Conservation (phyloP, 2,113 vertebrate genomes). For the Tetrao urogallus region DNA sequence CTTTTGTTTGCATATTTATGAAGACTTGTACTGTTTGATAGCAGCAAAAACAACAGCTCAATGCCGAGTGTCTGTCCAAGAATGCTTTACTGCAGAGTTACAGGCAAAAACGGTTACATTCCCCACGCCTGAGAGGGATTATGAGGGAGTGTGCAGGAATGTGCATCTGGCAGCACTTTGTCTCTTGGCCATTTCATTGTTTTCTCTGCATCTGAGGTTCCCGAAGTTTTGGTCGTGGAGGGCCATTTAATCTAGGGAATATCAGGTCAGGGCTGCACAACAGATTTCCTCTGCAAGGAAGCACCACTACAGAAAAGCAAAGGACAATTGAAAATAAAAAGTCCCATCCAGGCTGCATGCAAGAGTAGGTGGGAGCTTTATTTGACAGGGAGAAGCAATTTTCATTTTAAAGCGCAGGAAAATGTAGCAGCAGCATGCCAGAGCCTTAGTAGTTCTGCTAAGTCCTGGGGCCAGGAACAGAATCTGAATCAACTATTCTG, state of each 20-base stretch:
- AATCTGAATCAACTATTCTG: not conserved
- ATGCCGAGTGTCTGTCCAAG: not conserved
- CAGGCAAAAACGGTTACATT: conserved; percentile 26
- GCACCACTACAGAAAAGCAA: not conserved
- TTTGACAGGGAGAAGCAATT: not conserved
- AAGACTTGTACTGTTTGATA: not conserved
- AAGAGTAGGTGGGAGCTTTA: not conserved
- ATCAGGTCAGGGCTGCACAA: not conserved
- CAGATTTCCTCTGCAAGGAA: not conserved
- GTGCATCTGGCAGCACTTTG: conserved; percentile 72
- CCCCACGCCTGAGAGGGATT: conserved; percentile 36
- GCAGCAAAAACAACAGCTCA: not conserved
- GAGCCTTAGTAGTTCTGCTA: not conserved
- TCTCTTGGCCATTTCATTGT: conserved; percentile 47
- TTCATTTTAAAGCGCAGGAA: not conserved
- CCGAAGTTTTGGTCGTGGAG: not conserved
- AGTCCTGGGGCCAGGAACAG: not conserved
- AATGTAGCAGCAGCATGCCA: not conserved
- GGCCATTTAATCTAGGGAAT: not conserved
- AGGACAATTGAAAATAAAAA: not conserved
- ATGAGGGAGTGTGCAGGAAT: conserved; percentile 48
- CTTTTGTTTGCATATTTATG: not conserved
- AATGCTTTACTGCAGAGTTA: not conserved
- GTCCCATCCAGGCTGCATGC: not conserved
- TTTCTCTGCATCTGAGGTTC: conserved; percentile 50